Evolutionary conservation across 23 tunicate genomes (phyloP).

Genomic region (Trididemnum nubilum): DNA sequence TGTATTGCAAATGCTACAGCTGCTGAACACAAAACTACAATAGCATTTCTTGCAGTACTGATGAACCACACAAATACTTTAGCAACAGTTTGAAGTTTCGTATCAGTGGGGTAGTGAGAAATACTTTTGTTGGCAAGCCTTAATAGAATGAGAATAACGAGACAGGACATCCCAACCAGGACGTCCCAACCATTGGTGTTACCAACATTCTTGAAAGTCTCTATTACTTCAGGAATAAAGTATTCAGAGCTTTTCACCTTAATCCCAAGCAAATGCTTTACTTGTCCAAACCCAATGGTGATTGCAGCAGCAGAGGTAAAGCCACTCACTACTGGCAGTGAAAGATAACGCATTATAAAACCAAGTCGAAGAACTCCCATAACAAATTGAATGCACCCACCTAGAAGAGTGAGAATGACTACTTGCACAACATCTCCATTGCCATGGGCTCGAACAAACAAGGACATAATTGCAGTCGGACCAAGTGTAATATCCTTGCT

Average conservation of each 20-base stretch:
- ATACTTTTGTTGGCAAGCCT: slow-evolving; percentile 34
- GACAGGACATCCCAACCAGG: slow-evolving; percentile 71
- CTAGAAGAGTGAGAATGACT: slow-evolving; percentile 74
- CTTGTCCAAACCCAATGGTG: slow-evolving; percentile 88
- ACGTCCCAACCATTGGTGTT: slow-evolving; percentile 84
- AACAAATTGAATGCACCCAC: slow-evolving; percentile 79
- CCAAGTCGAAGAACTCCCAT: slow-evolving; percentile 91
- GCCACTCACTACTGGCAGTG: slow-evolving; percentile 96
- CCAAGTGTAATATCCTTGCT: slow-evolving; percentile 96
- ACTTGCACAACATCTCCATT: slow-evolving; percentile 88
- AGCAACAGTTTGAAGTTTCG: slow-evolving; percentile 42
- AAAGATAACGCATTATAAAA: slow-evolving; percentile 81
- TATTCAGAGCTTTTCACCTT: slow-evolving; percentile 53
- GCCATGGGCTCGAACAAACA: slow-evolving; percentile 77
- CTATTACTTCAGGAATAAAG: slow-evolving; percentile 78
- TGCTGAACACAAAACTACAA: slow-evolving; percentile 81
- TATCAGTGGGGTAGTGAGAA: slow-evolving; percentile 6
- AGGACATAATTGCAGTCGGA: slow-evolving; percentile 97
- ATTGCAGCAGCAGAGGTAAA: slow-evolving; percentile 98
- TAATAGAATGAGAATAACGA: slow-evolving; percentile 44
- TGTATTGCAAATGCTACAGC: slow-evolving; percentile 88
- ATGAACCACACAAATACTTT: slow-evolving; percentile 85
- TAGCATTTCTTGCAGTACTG: slow-evolving; percentile 84
- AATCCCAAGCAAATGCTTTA: slow-evolving; percentile 90
- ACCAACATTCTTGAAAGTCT: slow-evolving; percentile 59